Conservation (phyloP, 2,888 invertebrate species). For the Lobophora halterata region DNA sequence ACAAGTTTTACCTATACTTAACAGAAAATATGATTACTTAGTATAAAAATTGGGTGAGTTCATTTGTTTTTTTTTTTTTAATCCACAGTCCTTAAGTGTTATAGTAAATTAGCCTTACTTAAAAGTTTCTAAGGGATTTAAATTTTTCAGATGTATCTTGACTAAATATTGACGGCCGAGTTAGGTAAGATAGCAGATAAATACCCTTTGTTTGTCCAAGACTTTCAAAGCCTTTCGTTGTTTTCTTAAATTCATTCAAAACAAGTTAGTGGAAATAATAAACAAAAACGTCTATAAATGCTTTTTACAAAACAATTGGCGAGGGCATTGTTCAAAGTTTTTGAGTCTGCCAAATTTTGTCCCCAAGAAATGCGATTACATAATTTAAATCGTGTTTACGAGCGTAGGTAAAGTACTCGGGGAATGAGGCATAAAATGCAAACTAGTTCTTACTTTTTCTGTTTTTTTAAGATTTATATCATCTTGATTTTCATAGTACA, state of each 20-base stretch:
- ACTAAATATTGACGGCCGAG: no score
- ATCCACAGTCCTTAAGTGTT: no score
- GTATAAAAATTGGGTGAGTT: no score
- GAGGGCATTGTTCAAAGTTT: slow-evolving; percentile 49
- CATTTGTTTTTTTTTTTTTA: background rate
- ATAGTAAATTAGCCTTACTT: no score
- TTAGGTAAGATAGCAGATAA: no score
- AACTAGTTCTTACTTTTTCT: no score
- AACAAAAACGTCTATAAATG: slow-evolving; percentile 41
- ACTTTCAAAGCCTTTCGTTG: slow-evolving; percentile 22
- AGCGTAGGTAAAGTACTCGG: no score
- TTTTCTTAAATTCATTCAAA: slow-evolving; percentile 37
- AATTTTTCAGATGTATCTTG: no score
- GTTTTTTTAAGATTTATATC: slow-evolving; percentile 2
- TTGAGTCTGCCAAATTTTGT: slow-evolving; percentile 45
- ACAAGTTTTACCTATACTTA: background rate
- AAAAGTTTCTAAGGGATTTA: no score
- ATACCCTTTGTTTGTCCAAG: slow-evolving; percentile 16
- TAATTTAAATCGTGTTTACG: slow-evolving; percentile 31
- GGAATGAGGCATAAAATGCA: no score
- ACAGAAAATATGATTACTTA: no score
- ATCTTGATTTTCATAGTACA: no score
- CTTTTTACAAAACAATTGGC: slow-evolving; percentile 34
- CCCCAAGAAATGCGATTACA: slow-evolving; percentile 44
- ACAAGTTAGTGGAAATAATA: slow-evolving; percentile 45